phyloP scores from a whole-genome alignment of 1,140 invertebrate genomes.

The Drosophila lowei region DNA sequence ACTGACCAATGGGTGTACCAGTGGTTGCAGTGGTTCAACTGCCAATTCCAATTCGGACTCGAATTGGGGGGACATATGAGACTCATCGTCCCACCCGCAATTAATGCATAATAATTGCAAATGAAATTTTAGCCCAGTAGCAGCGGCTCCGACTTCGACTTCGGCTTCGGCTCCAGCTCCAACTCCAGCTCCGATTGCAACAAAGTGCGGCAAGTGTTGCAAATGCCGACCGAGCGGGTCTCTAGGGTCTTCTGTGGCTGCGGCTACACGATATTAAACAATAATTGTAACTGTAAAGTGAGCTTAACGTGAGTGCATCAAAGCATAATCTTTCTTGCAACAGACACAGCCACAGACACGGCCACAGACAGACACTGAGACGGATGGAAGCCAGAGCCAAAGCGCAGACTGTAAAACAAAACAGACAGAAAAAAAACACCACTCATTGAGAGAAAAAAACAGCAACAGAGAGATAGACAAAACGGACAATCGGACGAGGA shows the following conservation, averaged over 20 bases:
- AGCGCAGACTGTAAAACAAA: slow-evolving; percentile 56
- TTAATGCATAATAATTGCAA: slow-evolving; percentile 80
- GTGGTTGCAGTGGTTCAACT: neutral
- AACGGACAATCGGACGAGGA: slow-evolving; percentile 36
- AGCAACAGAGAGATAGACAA: slow-evolving; percentile 39
- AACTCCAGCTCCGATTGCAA: slow-evolving; percentile 59
- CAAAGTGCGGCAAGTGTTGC: slow-evolving; percentile 72
- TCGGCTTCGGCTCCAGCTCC: no score
- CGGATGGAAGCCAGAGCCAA: slow-evolving; percentile 52
- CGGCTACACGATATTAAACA: slow-evolving; percentile 76
- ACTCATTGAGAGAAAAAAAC: slow-evolving; percentile 29
- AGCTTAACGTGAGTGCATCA: slow-evolving; percentile 82
- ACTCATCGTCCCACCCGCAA: slow-evolving; percentile 68
- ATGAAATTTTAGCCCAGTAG: slow-evolving; percentile 49
- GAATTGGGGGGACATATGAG: slow-evolving; percentile 45
- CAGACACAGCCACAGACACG: slow-evolving; percentile 45
- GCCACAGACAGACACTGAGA: slow-evolving; percentile 18
- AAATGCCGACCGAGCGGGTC: slow-evolving; percentile 52
- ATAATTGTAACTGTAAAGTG: slow-evolving; percentile 82
- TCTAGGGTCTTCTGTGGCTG: slow-evolving; percentile 52
- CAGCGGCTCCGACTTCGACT: slow-evolving; percentile 18
- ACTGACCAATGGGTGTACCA: slow-evolving; percentile 2
- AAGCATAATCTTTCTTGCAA: slow-evolving; percentile 82
- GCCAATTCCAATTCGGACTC: no score
- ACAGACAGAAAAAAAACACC: slow-evolving; percentile 49